Evolutionary conservation across 2,113 vertebrate species (phyloP).

Genomic region (Dicrurus megarhynchus): DNA sequence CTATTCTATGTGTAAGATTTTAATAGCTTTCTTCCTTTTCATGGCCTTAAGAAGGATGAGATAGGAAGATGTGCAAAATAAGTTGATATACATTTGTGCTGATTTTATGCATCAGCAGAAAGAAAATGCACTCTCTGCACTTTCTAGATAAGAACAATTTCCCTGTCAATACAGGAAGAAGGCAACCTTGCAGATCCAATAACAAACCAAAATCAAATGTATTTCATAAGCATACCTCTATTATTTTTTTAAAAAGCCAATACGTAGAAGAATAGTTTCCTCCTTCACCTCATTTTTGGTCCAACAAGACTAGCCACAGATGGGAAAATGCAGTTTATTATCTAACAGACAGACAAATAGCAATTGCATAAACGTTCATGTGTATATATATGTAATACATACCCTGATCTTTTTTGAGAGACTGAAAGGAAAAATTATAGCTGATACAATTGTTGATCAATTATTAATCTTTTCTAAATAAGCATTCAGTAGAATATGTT

Average conservation of each 20-base stretch:
- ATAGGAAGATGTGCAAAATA: background rate
- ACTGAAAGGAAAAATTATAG: background rate
- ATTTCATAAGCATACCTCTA: background rate
- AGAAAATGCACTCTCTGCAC: background rate
- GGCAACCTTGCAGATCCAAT: background rate
- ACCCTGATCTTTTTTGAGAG: background rate
- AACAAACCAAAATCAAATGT: background rate
- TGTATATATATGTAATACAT: background rate
- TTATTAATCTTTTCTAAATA: background rate
- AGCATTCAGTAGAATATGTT: background rate
- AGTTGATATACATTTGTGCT: background rate
- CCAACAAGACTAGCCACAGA: background rate
- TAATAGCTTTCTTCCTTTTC: background rate
- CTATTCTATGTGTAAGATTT: background rate
- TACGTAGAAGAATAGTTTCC: background rate
- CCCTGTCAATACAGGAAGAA: background rate
- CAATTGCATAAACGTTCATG: background rate
- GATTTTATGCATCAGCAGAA: background rate
- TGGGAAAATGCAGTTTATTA: background rate
- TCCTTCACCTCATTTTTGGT: background rate
- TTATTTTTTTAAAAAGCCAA: background rate
- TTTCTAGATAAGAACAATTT: background rate
- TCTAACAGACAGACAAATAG: background rate
- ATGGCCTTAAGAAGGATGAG: background rate
- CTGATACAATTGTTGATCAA: background rate